phyloP scores from a whole-genome alignment of 2,888 invertebrate species.

The Aethes cnicana region DNA sequence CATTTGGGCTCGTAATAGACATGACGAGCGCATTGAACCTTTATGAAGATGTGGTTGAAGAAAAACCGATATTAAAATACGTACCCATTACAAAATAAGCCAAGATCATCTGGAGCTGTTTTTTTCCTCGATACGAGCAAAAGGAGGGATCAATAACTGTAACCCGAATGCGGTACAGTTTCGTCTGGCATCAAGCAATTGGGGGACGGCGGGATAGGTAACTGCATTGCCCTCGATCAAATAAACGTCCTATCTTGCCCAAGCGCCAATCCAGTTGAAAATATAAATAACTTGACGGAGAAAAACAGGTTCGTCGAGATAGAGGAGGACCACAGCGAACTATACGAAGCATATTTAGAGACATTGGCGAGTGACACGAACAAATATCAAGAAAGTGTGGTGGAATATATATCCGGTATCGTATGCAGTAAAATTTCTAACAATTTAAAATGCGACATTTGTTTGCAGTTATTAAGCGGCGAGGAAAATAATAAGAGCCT shows the following conservation, averaged over 20 bases:
- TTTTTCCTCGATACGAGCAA: slow-evolving; percentile 31
- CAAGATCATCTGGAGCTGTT: slow-evolving; percentile 33
- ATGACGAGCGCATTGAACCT: slow-evolving; percentile 34
- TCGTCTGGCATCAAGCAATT: slow-evolving; percentile 32
- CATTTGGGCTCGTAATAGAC: slow-evolving; percentile 30
- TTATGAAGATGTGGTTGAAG: slow-evolving; percentile 21
- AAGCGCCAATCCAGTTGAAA: slow-evolving; percentile 24
- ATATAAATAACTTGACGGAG: slow-evolving; percentile 15
- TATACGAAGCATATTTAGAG: slow-evolving; percentile 18
- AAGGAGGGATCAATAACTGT: slow-evolving; percentile 35
- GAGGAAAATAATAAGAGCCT: neutral
- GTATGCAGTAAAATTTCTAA: neutral
- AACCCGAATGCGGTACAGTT: slow-evolving; percentile 36
- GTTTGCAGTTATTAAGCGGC: neutral
- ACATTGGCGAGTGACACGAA: neutral
- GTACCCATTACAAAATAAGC: slow-evolving; percentile 31
- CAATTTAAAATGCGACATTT: neutral
- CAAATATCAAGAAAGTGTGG: neutral
- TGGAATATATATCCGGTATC: slow-evolving; percentile 9
- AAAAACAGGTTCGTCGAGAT: slow-evolving; percentile 12
- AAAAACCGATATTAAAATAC: slow-evolving; percentile 18
- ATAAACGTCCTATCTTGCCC: slow-evolving; percentile 33
- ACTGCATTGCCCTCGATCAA: slow-evolving; percentile 32
- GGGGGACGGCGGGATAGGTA: slow-evolving; percentile 28
- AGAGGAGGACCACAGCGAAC: slow-evolving; percentile 17